Conservation (phyloP, 2,113 vertebrate species). For the Hystrix brachyura region DNA sequence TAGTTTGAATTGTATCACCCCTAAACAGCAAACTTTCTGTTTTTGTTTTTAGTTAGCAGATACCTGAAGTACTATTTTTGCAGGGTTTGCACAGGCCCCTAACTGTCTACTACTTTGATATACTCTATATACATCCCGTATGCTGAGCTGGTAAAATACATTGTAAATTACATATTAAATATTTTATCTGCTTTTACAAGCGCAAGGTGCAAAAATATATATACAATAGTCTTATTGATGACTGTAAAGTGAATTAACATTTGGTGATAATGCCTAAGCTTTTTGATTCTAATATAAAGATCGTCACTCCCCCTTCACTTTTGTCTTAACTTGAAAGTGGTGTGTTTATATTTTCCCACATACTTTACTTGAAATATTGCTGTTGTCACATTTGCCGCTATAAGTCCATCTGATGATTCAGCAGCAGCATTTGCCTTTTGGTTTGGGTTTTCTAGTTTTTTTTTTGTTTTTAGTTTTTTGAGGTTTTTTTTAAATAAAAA, state of each 20-base stretch:
- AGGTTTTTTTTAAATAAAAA: conserved; percentile 37
- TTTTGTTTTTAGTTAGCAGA: conserved; percentile 88
- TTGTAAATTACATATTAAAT: conserved; percentile 93
- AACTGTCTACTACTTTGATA: conserved; percentile 92
- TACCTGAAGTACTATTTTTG: conserved; percentile 91
- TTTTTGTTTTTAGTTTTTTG: neutral
- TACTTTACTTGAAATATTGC: conserved; percentile 83
- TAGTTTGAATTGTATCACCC: conserved; percentile 90
- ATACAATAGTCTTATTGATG: conserved; percentile 89
- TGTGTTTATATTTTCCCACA: conserved; percentile 76
- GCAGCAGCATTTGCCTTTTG: conserved; percentile 74
- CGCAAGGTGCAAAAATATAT: conserved; percentile 89
- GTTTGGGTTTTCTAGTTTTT: conserved; percentile 4
- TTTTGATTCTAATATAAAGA: conserved; percentile 85
- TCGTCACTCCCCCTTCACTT: conserved; percentile 71
- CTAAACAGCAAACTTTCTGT: conserved; percentile 87
- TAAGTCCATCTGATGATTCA: conserved; percentile 60
- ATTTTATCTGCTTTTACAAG: conserved; percentile 94
- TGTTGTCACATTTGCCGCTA: conserved; percentile 73
- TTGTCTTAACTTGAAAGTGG: conserved; percentile 80
- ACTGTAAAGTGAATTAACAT: conserved; percentile 89
- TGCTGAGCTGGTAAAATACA: conserved; percentile 91
- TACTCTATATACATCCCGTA: conserved; percentile 89
- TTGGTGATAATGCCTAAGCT: conserved; percentile 89
- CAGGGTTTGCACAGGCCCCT: conserved; percentile 90